Evolutionary conservation across 2,797 vertebrate species (phyloP).

Genomic region (Bucorvus abyssinicus): DNA sequence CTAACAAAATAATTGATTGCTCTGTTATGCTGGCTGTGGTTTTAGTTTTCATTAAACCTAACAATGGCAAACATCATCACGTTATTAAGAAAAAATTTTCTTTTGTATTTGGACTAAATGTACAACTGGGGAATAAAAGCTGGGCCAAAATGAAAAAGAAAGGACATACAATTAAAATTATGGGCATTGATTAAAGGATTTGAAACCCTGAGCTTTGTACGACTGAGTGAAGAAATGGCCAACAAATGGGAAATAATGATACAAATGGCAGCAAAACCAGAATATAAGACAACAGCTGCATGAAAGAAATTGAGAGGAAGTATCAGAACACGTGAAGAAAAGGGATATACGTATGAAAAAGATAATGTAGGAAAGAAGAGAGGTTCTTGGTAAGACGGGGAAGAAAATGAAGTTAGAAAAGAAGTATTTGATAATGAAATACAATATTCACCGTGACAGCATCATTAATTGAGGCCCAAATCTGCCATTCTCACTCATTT

Average conservation of each 20-base stretch:
- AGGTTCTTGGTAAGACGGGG: neutral
- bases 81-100: neutral
- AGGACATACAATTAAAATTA: neutral
- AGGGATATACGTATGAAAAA: neutral
- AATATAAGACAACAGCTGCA: neutral
- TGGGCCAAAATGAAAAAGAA: neutral
- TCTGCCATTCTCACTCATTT: neutral
- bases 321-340: neutral
- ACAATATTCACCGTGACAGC: neutral
- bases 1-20: neutral
- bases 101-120: neutral
- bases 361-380: neutral
- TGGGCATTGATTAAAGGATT: neutral
- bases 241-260: neutral
- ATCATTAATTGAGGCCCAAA: neutral
- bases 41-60: neutral
- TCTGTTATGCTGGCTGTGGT: neutral
- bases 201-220: neutral
- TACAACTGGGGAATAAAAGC: neutral
- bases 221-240: neutral
- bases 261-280: neutral
- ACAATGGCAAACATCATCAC: neutral
- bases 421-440: neutral
- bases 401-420: neutral
- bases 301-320: neutral